Percentiles rank a stretch among this genome's conserved stretches.
These are phyloP conservation scores for Pogonomyrmex barbatus DNA, from an alignment of 1,140 invertebrate species.

Conservation along the genomic window DNA sequence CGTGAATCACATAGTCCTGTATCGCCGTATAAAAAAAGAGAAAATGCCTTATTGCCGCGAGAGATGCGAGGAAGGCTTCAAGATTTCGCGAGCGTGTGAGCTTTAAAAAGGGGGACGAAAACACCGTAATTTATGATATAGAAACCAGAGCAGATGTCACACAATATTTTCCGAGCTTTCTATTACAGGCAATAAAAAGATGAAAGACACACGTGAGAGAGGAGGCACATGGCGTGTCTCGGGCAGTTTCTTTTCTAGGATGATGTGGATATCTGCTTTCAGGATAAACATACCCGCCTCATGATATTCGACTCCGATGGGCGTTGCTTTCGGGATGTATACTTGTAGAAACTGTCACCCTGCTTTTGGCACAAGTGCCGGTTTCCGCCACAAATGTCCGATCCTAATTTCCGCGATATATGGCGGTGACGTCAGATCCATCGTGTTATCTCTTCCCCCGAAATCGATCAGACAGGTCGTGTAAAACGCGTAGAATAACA, in stretches of 20 bases:
- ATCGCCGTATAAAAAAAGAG: neutral
- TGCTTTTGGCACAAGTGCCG: neutral
- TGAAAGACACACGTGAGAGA: constrained; percentile 38
- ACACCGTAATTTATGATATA: constrained; percentile 35
- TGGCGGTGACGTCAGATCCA: neutral
- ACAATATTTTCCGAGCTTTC: constrained; percentile 52
- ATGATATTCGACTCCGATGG: constrained; percentile 20
- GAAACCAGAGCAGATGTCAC: constrained; percentile 49
- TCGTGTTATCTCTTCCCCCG: neutral
- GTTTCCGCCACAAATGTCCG: neutral
- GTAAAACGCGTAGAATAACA: neutral
- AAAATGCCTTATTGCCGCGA: neutral
- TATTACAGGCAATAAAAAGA: constrained; percentile 51
- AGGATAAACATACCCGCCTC: constrained; percentile 52
- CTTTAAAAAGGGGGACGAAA: neutral
- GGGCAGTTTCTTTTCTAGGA: constrained; percentile 26
- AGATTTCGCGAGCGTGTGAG: constrained; percentile 17
- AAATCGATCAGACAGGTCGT: neutral
- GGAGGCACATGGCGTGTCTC: constrained; percentile 25
- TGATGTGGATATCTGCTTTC: constrained; percentile 57
- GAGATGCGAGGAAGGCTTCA: neutral
- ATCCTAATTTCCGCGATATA: constrained; percentile 11
- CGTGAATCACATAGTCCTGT: neutral
- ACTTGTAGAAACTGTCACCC: neutral
- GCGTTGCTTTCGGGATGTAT: neutral